Base-by-base conservation (phyloP, 1,140 invertebrate species). In the Lucilia sericata region DNA sequence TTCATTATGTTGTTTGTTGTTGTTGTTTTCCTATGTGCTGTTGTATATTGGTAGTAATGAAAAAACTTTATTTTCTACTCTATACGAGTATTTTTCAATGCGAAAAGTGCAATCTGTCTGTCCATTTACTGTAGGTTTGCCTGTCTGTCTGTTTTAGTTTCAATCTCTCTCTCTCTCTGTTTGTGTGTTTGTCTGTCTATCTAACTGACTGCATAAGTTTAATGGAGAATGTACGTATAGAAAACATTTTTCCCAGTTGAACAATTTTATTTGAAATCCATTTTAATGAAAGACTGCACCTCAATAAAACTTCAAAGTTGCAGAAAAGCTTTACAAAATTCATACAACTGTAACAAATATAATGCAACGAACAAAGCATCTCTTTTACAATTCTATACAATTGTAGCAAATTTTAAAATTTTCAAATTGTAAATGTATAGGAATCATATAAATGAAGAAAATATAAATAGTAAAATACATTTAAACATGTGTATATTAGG, bases 201-300 rank as follows among this genome's bases (percentile, higher is more conserved):
- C 25, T 70, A 70, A 70, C 65, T 70, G 65, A 70, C 65, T 70
- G 65, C n/a, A 70, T 70, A 70, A 70, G 65, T 70, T 70, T 70
- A 70, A 70, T 70, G 21, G 65, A 21, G 65, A 70, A 70, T 21
- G 21, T 21, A n/a, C 21, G 10, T 25, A 60, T 60, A n/a, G 55
- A 70, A 70, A 70, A 70, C 21, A 70, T 70, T 21, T 70, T 70
- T 70, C 65, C 65, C 65, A 70, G 65, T 70, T 70, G 65, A 70
- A 70, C 65, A 70, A 70, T 70, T 70, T 70, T 70, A 70, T 70
- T 19, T 70, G 65, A 70, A 70, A 70, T 70, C 65, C 19, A 70
- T 70, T 70, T 70, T 70, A 70, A 70, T 70, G 65, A 70, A 70
- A 70, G 65, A 70, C 65, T 70, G n/a, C 65, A 70, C 65, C 65